Conservation (phyloP, 2,888 invertebrate species). For the Calliphora vomitoria region DNA sequence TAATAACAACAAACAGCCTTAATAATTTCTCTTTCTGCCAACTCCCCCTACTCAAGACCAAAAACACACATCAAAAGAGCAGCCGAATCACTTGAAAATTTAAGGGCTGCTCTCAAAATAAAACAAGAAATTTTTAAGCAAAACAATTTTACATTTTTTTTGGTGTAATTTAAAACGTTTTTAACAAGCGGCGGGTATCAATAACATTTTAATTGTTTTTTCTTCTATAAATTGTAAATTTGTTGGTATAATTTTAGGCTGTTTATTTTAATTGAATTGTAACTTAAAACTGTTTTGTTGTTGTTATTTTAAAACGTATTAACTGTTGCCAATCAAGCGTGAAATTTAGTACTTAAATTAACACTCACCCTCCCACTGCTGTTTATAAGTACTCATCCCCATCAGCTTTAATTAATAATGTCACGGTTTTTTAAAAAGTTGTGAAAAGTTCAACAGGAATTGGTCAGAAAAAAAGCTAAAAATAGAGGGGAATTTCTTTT, state of each 20-base stretch:
- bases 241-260: slow-evolving; percentile 41
- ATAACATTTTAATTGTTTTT: slow-evolving; percentile 71
- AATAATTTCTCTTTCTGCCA: slow-evolving; percentile 48
- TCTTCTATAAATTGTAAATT: slow-evolving; percentile 37
- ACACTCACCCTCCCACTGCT: not conserved
- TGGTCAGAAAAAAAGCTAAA: not conserved
- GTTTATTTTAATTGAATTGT: slow-evolving; percentile 65
- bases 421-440: slow-evolving; percentile 54
- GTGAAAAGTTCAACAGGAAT: not conserved
- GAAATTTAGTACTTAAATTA: slow-evolving; percentile 57
- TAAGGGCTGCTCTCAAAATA: slow-evolving; percentile 36
- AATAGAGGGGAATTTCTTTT: not conserved
- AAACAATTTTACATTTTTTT: slow-evolving; percentile 8
- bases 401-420: slow-evolving; percentile 65
- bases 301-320: not conserved
- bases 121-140: slow-evolving; percentile 23
- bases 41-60: not conserved
- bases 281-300: slow-evolving; percentile 51
- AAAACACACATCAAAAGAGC: slow-evolving; percentile 64
- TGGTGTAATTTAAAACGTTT: slow-evolving; percentile 64
- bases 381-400: not conserved
- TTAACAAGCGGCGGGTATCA: slow-evolving; percentile 54
- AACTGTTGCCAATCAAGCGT: slow-evolving; percentile 70
- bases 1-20: slow-evolving; percentile 64
- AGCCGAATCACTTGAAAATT: slow-evolving; percentile 49